phyloP scores from a whole-genome alignment of 1,140 invertebrate genomes.

The Pomphorhynchus laevis region DNA sequence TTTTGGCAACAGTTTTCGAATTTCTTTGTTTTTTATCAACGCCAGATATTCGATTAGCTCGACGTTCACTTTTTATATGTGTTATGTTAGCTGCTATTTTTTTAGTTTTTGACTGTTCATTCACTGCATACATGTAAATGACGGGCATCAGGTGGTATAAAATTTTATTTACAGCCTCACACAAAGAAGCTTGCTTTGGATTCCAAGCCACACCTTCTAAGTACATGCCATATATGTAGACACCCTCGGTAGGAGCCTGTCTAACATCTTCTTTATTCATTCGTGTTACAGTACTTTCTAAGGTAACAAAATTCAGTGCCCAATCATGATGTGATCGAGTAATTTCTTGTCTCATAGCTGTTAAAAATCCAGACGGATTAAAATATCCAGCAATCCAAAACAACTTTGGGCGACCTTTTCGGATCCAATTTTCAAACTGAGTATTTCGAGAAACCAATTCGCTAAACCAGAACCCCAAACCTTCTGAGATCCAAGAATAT shows the following conservation, averaged over 20 bases:
- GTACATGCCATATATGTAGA: slow-evolving; percentile 16
- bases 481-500: neutral
- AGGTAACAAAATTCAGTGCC: slow-evolving; percentile 18
- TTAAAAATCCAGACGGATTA: slow-evolving; percentile 17
- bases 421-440: slow-evolving; percentile 17
- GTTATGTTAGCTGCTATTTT: neutral
- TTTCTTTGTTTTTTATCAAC: neutral
- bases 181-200: slow-evolving; percentile 15
- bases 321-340: slow-evolving; percentile 19
- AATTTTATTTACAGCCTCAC: slow-evolving; percentile 18
- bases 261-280: slow-evolving; percentile 17
- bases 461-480: neutral
- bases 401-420: slow-evolving; percentile 4
- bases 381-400: neutral
- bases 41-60: neutral
- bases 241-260: slow-evolving; percentile 15
- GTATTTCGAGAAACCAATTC: slow-evolving; percentile 11
- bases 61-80: neutral
- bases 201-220: slow-evolving; percentile 20
- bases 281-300: slow-evolving; percentile 19
- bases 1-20: neutral
- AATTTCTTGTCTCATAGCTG: slow-evolving; percentile 21
- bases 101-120: slow-evolving; percentile 18
- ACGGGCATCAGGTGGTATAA: slow-evolving; percentile 16
- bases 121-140: slow-evolving; percentile 17